Evolutionary conservation across 1,140 invertebrate species (phyloP).

Genomic region (Nilaparvata lugens): DNA sequence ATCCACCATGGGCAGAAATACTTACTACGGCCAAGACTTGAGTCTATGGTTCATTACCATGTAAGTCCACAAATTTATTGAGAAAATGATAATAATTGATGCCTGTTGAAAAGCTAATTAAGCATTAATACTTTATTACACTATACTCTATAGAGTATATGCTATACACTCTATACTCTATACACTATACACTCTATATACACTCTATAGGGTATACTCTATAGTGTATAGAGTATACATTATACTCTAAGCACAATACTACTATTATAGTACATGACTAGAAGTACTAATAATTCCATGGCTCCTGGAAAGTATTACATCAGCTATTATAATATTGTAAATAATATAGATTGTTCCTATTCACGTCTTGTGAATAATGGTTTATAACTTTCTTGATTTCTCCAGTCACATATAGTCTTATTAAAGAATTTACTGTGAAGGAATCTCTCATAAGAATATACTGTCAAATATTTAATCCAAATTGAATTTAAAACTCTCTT

Average conservation of each 20-base stretch:
- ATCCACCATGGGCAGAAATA: background rate
- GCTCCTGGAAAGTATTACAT: no score
- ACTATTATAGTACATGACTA: no score
- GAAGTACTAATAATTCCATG: no score
- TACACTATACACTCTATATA: background rate
- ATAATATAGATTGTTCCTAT: no score
- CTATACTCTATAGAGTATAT: background rate
- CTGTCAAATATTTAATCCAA: background rate
- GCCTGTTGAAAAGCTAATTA: background rate
- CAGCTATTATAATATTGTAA: no score
- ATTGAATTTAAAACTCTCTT: no score
- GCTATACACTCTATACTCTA: background rate
- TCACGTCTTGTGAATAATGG: no score
- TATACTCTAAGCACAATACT: background rate
- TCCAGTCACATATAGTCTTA: background rate
- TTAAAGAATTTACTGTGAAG: background rate
- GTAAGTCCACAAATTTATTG: no score
- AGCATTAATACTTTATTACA: background rate
- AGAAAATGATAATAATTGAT: background rate
- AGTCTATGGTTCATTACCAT: background rate
- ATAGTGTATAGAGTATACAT: background rate
- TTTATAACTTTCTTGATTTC: no score
- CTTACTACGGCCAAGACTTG: background rate
- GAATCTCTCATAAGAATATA: background rate
- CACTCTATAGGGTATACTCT: background rate